Evolutionary conservation across 2,888 invertebrate genomes (phyloP).

Genomic region (Tetropium fuscum): DNA sequence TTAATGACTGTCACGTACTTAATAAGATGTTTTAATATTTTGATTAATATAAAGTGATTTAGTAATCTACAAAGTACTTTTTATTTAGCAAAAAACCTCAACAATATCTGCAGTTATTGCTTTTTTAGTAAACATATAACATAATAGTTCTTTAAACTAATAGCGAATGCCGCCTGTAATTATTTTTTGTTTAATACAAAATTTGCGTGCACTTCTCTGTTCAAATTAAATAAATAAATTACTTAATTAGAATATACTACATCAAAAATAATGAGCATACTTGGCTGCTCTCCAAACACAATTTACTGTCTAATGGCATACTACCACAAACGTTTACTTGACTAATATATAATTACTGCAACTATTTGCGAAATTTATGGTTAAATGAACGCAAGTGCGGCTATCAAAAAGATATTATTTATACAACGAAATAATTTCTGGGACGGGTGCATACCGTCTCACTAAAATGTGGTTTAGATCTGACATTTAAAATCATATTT

Average conservation of each 20-base stretch:
- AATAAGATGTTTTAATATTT: no score
- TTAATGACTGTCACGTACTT: no score
- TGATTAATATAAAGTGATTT: no score
- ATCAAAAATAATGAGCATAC: slow-evolving; percentile 40
- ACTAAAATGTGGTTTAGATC: slow-evolving; percentile 17
- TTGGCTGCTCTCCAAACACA: slow-evolving; percentile 37
- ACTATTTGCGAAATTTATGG: slow-evolving; percentile 30
- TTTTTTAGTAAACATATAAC: no score
- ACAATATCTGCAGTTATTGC: no score
- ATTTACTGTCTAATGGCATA: slow-evolving; percentile 44
- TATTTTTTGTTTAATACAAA: no score
- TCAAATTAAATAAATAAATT: slow-evolving; percentile 35
- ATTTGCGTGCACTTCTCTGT: neutral
- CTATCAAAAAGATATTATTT: slow-evolving; percentile 27
- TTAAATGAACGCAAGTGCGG: slow-evolving; percentile 22
- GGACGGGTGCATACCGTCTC: slow-evolving; percentile 21
- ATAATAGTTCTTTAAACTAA: no score
- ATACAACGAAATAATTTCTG: slow-evolving; percentile 13
- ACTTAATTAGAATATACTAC: slow-evolving; percentile 41
- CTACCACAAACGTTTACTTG: slow-evolving; percentile 43
- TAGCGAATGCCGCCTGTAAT: no score
- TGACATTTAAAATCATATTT: slow-evolving; percentile 17
- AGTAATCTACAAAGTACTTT: no score
- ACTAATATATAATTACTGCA: slow-evolving; percentile 41
- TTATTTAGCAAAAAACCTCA: no score